Conservation (phyloP, 30 jellyfish, hydroid and myxozoan genomes). For the Aurelia aurita region DNA sequence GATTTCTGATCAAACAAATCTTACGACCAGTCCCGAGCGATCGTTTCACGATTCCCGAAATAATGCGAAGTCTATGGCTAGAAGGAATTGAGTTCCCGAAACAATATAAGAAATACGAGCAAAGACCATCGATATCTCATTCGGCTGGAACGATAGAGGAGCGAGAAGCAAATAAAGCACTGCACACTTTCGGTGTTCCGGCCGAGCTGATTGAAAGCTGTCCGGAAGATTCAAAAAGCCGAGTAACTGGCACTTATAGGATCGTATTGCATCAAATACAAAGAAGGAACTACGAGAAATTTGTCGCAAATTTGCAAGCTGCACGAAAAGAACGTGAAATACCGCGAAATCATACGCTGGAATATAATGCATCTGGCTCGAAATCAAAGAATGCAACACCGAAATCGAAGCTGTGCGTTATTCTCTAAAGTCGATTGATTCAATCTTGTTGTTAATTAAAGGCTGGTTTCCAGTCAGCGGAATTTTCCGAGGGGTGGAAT, state of each 20-base stretch:
- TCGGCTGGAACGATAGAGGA: slow-evolving; percentile 74
- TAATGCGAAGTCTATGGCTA: slow-evolving; percentile 89
- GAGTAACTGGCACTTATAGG: slow-evolving; percentile 91
- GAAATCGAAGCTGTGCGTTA: slow-evolving; percentile 82
- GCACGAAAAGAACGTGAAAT: slow-evolving; percentile 58
- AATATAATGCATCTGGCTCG: slow-evolving; percentile 29
- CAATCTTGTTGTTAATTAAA: too few species aligned
- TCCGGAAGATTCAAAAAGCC: slow-evolving; percentile 67
- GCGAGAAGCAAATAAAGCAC: slow-evolving; percentile 66
- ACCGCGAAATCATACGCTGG: slow-evolving; percentile 50
- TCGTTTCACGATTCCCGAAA: slow-evolving; percentile 80
- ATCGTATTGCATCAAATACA: slow-evolving; percentile 86
- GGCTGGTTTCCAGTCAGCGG: too few species aligned
- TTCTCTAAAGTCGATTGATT: slow-evolving; percentile 25
- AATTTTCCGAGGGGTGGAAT: too few species aligned
- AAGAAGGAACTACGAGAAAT: slow-evolving; percentile 69
- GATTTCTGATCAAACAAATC: slow-evolving; percentile 74
- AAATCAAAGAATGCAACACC: slow-evolving; percentile 43
- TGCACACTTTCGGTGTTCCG: slow-evolving; percentile 75
- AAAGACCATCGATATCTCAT: slow-evolving; percentile 52
- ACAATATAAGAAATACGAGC: slow-evolving; percentile 59
- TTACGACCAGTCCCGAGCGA: slow-evolving; percentile 88
- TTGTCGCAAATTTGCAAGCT: slow-evolving; percentile 65
- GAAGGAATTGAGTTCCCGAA: slow-evolving; percentile 86
- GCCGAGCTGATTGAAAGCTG: slow-evolving; percentile 61